Conservation (phyloP, 2,113 vertebrate species). For the Dunckerocampus dactyliophorus region DNA sequence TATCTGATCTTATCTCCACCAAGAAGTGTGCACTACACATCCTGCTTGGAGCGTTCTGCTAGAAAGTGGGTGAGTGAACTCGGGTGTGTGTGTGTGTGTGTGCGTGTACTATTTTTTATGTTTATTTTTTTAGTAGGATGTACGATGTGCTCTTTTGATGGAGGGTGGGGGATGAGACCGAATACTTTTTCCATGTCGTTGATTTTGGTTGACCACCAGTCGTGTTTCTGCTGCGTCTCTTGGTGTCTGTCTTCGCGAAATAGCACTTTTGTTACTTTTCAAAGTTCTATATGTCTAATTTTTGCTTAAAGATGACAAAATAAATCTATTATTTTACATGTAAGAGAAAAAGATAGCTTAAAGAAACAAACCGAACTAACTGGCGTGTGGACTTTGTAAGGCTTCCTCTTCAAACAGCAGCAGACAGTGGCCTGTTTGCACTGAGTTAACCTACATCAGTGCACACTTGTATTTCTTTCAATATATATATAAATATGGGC, state of each 20-base stretch:
- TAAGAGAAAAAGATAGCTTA: slow-evolving; percentile 77
- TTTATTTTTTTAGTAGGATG: slow-evolving; percentile 52
- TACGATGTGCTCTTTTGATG: slow-evolving; percentile 41
- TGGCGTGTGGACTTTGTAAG: slow-evolving; percentile 77
- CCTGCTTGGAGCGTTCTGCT: slow-evolving; percentile 43
- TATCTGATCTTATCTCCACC: slow-evolving; percentile 68
- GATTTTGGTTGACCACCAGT: slow-evolving; percentile 68
- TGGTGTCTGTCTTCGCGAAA: slow-evolving; percentile 75
- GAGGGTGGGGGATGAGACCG: slow-evolving; percentile 19
- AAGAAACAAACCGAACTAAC: slow-evolving; percentile 79
- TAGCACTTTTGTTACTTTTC: slow-evolving; percentile 78
- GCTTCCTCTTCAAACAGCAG: slow-evolving; percentile 60
- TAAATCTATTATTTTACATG: slow-evolving; percentile 81
- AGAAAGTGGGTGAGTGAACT: slow-evolving; percentile 25
- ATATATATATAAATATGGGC: slow-evolving; percentile 78
- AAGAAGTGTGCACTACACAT: slow-evolving; percentile 63
- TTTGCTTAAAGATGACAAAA: slow-evolving; percentile 77
- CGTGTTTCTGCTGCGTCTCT: slow-evolving; percentile 74
- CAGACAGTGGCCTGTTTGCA: slow-evolving; percentile 76
- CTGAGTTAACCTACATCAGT: slow-evolving; percentile 70
- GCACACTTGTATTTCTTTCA: slow-evolving; percentile 74
- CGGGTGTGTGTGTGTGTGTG: slow-evolving; percentile 28
- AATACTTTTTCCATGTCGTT: slow-evolving; percentile 62
- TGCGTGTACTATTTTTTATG: slow-evolving; percentile 45
- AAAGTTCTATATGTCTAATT: slow-evolving; percentile 80